Evolutionary conservation across 2,797 vertebrate species (phyloP), one percentile per base, ranked within the genome.

Genomic region (Aeoliscus strigatus): DNA sequence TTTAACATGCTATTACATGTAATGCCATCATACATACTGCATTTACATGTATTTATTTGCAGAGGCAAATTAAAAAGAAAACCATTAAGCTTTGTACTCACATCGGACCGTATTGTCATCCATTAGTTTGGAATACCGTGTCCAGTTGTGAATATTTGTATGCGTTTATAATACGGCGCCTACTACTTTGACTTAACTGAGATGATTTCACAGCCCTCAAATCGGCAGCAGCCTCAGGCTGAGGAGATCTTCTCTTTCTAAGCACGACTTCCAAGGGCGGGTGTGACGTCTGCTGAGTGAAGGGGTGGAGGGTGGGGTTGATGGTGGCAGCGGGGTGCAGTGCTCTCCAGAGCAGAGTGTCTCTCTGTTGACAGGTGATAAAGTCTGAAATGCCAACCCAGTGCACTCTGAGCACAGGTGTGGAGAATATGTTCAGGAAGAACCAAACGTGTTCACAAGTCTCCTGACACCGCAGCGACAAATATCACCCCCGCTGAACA

Each of bases 281-380:
- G 36, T 63, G 58, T 43, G 46, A 40, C 26, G 49, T 55, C 45
- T 58, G 6, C 14, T 14, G 12, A 24, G 42, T 27, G 17, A 28
- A 24, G 29, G 28, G 37, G 18, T 5, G 32, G 21, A 1, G n/a
- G n/a, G n/a, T n/a, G n/a, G 9, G 49, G 18, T 14, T 12, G n/a
- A 13, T 4, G 13, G 17, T 8, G 17, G 3, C 1, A 29, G 29
- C 13, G 27, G 24, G 55, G 51, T 9, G 49, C 34, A 28, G 35
- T 5, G 43, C 44, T 60, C 63, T 70, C 51, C 50, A 23, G 49
- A 52, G 51, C 64, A 44, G 61, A 45, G 46, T 51, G 61, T 71
- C 77, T 69, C 68, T 57, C 46, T 32, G 33, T 64, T 79, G 79
- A 80, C 77, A 77, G 77, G 75, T 77, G 77, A 79, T 79, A 66